A percentile compares a stretch with the other conserved stretches of the same genome.
phyloP scores from a whole-genome alignment of 1,140 invertebrate genomes.

The Maconellicoccus hirsutus region DNA sequence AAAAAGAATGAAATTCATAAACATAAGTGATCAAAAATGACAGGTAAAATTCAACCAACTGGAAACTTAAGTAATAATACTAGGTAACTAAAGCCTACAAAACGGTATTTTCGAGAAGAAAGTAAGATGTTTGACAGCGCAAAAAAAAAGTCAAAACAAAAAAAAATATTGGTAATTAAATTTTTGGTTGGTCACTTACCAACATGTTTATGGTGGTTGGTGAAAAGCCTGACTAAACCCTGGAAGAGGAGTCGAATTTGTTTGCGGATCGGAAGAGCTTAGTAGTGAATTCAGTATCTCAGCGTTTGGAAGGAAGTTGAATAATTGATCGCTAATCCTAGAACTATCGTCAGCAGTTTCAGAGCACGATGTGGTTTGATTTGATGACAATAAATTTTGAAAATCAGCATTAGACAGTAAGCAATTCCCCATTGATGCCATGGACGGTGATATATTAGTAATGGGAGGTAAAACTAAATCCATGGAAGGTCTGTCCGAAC shows the following conservation, averaged over 20 bases:
- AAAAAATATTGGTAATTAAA: background rate
- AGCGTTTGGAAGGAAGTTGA: constrained; percentile 17
- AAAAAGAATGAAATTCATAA: background rate
- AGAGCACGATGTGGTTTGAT: background rate
- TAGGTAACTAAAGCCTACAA: background rate
- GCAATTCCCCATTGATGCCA: background rate
- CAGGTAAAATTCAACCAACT: background rate
- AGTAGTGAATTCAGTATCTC: constrained; percentile 26
- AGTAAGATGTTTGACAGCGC: background rate
- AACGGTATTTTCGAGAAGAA: background rate
- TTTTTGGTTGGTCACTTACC: background rate
- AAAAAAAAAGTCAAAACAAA: background rate
- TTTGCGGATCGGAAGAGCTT: constrained; percentile 24
- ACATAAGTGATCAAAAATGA: background rate
- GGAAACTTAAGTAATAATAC: background rate
- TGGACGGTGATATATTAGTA: background rate
- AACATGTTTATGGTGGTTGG: constrained; percentile 26
- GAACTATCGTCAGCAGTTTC: constrained; percentile 12
- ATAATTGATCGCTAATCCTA: constrained; percentile 14
- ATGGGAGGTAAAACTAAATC: constrained; percentile 7
- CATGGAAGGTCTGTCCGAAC: background rate
- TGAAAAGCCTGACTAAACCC: constrained; percentile 30
- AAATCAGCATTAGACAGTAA: background rate
- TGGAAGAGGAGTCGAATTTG: constrained; percentile 27
- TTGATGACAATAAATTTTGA: background rate